phyloP scores from a whole-genome alignment of 1,140 invertebrate species.

The Camponotus floridanus region DNA sequence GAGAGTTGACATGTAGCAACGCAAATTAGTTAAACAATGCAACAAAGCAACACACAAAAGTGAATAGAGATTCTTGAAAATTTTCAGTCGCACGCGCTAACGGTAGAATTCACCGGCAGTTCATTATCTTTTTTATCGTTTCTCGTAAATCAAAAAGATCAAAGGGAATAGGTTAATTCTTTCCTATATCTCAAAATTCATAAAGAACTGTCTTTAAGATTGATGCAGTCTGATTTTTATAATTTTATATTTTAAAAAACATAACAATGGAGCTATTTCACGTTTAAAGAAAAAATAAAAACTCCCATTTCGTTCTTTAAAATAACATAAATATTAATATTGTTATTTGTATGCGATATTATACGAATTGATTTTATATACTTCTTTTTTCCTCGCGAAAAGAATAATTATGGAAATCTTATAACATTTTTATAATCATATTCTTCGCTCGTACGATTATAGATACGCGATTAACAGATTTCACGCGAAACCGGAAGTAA shows the following conservation, averaged over 20 bases:
- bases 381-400: not conserved
- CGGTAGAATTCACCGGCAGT: constrained; percentile 35
- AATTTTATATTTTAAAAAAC: not conserved
- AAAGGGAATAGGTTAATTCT: constrained; percentile 16
- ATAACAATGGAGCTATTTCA: not conserved
- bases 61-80: constrained; percentile 38
- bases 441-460: not conserved
- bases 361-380: not conserved
- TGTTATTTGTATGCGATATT: not conserved
- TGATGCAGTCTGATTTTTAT: too few species aligned
- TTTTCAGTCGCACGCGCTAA: not conserved
- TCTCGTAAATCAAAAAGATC: not conserved
- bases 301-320: not conserved
- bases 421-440: not conserved
- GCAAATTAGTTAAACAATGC: not conserved
- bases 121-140: constrained; percentile 23
- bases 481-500: not conserved
- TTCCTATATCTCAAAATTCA: not conserved
- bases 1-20: constrained; percentile 5
- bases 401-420: not conserved
- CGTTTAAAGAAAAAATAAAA: not conserved
- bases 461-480: not conserved
- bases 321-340: constrained; percentile 22
- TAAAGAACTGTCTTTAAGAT: not conserved
- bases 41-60: constrained; percentile 12